Base-by-base conservation (phyloP, 53 echinoderm and acorn worm species). In the Luidia sarsii region DNA sequence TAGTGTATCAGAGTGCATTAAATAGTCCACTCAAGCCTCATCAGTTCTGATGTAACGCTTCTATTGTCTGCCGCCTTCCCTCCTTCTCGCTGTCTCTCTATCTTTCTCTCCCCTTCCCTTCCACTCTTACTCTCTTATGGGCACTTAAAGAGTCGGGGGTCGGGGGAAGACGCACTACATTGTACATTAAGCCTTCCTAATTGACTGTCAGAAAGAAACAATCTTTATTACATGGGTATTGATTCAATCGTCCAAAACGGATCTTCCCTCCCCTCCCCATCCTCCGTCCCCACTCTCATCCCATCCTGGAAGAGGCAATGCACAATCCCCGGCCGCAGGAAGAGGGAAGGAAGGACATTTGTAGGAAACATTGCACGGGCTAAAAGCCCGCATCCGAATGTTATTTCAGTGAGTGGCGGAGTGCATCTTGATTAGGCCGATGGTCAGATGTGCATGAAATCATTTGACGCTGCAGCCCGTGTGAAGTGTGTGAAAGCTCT, bases 181-280 rank as follows among this genome's bases (percentile, higher is more conserved):
- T 59, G 31, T 77, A 77, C 60, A 77, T 75, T 72, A 77, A 61
- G 77, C 59, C 59, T 60, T 45, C 61, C 62, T 48, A 31, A 72
- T 46, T 55, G 57, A 77, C 46, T 41, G 77, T 24, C 5, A 23
- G 46, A 29, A 48, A 48, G 46, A 77, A 61, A 30, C n/a, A 41
- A 77, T 77, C 62, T 74, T 61, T 59, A 59, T 59, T 59, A 35
- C 77, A 59, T 77, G 77, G 7, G 45, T 39, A 77, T 77, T 38
- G 59, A 77, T 77, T 77, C 2, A 67, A 15, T 10, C 41, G n/a
- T n/a, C n/a, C n/a, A n/a, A n/a, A n/a, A n/a, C n/a, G n/a, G n/a
- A n/a, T n/a, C n/a, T n/a, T n/a, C n/a, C n/a, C n/a, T n/a, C n/a
- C n/a, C n/a, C n/a, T n/a, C n/a, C n/a, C n/a, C n/a, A n/a, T n/a